Base-by-base conservation (phyloP, 1,140 invertebrate genomes). In the Drosophila santomea region DNA sequence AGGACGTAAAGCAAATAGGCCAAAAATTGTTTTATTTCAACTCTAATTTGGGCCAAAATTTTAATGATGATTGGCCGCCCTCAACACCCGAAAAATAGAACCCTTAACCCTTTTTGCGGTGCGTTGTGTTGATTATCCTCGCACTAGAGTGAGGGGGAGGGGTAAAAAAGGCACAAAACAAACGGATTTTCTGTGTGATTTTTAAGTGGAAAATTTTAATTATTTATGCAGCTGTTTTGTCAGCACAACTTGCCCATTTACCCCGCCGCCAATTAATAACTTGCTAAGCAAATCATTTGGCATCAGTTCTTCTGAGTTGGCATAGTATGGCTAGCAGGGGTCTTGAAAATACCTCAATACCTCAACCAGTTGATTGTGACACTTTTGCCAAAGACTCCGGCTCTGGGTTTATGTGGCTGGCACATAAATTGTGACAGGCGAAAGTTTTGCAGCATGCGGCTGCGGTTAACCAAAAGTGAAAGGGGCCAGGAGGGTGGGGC, bases 161-260 rank as follows among this genome's bases (percentile, higher is more conserved):
- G 20, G 1, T 20, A 20, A 48, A 63, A 59, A 45, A 58, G 58
- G 57, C 63, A 54, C 48, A 67, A 67, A 82, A 76, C 72, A 74
- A 78, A 75, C 55, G 56, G 79, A 88, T 88, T 82, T 85, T 61
- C 62, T 63, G 68, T 83, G 79, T 62, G 83, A 88, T 88, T 86
- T 89, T 77, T 62, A 58, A 72, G 66, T 58, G 50, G 48, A 63
- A 78, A 79, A 75, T 79, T 86, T 69, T 80, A 86, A 86, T 86
- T 86, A 89, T 89, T 83, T 81, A 77, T 63, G 72, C 83, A 86
- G 83, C 83, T 86, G 83, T 83, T 68, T 77, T 78, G 74, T 57
- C 56, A 59, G 62, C 54, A 43, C 43, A n/a, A 32, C 14, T 14
- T 17, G 12, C 73, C 48, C 57, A 8, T 35, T 20, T 48, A 12